Conservation (phyloP, 2,888 invertebrate species). For the Rotaria magnacalcarata region DNA sequence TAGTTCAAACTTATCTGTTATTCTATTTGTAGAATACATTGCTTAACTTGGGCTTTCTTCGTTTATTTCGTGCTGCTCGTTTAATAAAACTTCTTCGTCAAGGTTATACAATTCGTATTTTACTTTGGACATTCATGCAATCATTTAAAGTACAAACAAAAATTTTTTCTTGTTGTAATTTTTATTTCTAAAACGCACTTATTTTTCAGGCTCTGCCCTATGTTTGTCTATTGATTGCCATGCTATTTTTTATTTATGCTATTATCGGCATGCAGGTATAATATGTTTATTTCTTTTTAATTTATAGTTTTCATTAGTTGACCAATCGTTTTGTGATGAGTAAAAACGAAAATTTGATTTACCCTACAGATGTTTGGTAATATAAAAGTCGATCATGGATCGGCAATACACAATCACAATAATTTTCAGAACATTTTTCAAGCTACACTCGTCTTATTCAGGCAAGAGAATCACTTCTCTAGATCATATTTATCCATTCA, state of each 20-base stretch:
- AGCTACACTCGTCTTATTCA: slow-evolving; percentile 30
- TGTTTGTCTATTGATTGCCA: slow-evolving; percentile 98
- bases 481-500: too few relatives aligned
- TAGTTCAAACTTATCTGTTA: neutral
- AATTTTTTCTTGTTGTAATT: neutral
- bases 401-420: slow-evolving; percentile 26
- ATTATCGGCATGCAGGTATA: slow-evolving; percentile 89
- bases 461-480: neutral
- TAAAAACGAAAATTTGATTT: slow-evolving; percentile 25
- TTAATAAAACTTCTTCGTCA: slow-evolving; percentile 97
- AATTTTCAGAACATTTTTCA: slow-evolving; percentile 35
- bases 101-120: slow-evolving; percentile 97
- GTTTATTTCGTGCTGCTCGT: slow-evolving; percentile 96
- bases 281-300: slow-evolving; percentile 40
- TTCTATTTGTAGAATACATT: slow-evolving; percentile 2
- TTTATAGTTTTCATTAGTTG: neutral
- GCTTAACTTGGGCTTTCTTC: slow-evolving; percentile 91
- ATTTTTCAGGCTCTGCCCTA: slow-evolving; percentile 82
- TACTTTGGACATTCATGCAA: slow-evolving; percentile 99
- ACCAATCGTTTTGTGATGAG: neutral
- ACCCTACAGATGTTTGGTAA: slow-evolving; percentile 22
- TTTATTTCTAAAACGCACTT: slow-evolving; percentile 49
- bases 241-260: slow-evolving; percentile 99
- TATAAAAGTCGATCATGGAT: slow-evolving; percentile 36
- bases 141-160: slow-evolving; percentile 77